Evolutionary conservation across 2,888 invertebrate genomes (phyloP).

Genomic region (Tigriopus californicus): DNA sequence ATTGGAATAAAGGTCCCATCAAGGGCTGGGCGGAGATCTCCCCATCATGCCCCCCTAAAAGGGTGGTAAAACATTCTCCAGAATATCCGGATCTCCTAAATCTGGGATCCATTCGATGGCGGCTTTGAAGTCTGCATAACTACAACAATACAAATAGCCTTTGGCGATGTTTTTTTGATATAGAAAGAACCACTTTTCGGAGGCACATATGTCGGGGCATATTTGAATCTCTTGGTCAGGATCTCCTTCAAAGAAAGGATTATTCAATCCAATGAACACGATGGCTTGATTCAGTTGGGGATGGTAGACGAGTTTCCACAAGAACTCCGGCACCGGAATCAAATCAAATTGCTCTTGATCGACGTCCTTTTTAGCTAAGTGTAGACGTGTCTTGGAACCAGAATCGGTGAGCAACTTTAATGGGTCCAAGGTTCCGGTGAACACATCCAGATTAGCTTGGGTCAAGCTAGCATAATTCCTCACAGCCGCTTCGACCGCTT

Average conservation of each 20-base stretch:
- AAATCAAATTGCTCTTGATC: not conserved
- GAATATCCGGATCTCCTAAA: slow-evolving; percentile 1
- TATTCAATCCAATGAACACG: slow-evolving; percentile 17
- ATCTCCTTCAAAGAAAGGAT: slow-evolving; percentile 13
- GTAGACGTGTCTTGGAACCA: slow-evolving; percentile 13
- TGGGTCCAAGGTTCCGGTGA: slow-evolving; percentile 18
- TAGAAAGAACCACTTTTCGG: not conserved
- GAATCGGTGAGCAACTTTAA: slow-evolving; percentile 16
- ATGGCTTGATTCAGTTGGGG: slow-evolving; percentile 13
- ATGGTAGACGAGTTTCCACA: slow-evolving; percentile 20
- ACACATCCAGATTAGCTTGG: slow-evolving; percentile 15
- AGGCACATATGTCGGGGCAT: not conserved
- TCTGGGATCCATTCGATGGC: slow-evolving; percentile 15
- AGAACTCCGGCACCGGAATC: slow-evolving; percentile 19
- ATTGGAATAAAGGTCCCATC: too few relatives aligned
- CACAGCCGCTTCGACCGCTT: slow-evolving; percentile 18
- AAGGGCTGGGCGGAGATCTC: too few relatives aligned
- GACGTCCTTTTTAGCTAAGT: slow-evolving; percentile 2
- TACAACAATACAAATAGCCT: slow-evolving; percentile 18
- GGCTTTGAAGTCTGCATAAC: slow-evolving; percentile 11
- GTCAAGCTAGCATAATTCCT: slow-evolving; percentile 14
- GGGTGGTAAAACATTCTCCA: not conserved
- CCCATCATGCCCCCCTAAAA: too few relatives aligned
- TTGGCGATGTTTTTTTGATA: not conserved
- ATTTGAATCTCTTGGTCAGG: slow-evolving; percentile 1